Evolutionary conservation across 2,888 invertebrate species (phyloP), one percentile per base, ranked within the genome.

Genomic region (Drosophila lacicola): DNA sequence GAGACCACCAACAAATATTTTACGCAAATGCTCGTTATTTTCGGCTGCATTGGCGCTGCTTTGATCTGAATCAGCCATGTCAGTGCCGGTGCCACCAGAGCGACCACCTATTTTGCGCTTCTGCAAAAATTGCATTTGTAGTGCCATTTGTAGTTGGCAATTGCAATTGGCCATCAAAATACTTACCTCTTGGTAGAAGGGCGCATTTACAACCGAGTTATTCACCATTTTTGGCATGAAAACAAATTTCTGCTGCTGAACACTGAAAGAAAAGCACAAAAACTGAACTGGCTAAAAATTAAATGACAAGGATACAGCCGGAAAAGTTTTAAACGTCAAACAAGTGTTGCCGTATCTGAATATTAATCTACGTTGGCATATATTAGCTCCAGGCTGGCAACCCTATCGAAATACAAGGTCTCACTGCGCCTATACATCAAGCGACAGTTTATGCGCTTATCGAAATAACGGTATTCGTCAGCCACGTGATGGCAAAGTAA

Each of bases 1-100:
- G 4, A 91, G 61, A 0, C 91, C 91, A 6, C 92, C 91, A 50
- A 91, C 82, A 49, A 91, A 91, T 57, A 91, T 88, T 80, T 91
- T 91, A 14, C 90, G 82, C 63, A 92, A 86, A 67, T 91, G 91
- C 47, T 92, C 92, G 21, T 44, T 57, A 8, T 34, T 67, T 2
- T 67, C 70, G 1, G 17, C 13, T 11, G n/a, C 47, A 45, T 10
- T 39, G 5, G 10, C 29, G 47, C 14, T 36, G 13, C 33, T 29
- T 3, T 45, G 8, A 17, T 49, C 60, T 1, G 51, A 10, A 39
- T 57, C 37, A 3, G 46, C 9, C 11, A 47, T 19, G 1, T 51
- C 58, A 5, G 17, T 44, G 13, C 41, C 54, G 2, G n/a, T 34
- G n/a, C 19, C 47, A 39, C 13, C 37, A 8, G 39, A 2, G 9